A percentile compares a stretch with the other conserved stretches of the same genome.
These are phyloP conservation scores for Lymantria dispar DNA, from an alignment of 2,888 invertebrate genomes.

Conservation along the genomic window DNA sequence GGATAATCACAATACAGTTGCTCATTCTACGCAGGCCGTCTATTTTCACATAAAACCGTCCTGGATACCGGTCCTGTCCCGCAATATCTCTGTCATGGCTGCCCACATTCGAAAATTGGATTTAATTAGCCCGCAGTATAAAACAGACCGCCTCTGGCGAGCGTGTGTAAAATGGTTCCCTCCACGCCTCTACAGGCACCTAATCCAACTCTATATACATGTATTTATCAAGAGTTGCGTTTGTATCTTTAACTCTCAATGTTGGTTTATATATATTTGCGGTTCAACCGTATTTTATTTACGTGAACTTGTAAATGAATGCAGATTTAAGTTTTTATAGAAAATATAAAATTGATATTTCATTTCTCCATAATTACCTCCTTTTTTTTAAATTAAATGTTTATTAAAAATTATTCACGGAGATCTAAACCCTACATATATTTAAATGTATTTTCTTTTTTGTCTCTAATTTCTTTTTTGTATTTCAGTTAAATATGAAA, in stretches of 20 bases:
- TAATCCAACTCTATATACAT: conserved; percentile 23
- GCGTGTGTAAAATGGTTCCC: conserved; percentile 33
- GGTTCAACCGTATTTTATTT: no score
- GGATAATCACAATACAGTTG: conserved; percentile 17
- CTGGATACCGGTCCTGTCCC: conserved; percentile 30
- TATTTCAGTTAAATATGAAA: no score
- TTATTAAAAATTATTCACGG: no score
- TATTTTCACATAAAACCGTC: conserved; percentile 27
- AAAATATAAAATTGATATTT: no score
- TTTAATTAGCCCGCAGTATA: conserved; percentile 60
- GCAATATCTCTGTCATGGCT: conserved; percentile 53
- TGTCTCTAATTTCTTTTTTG: no score
- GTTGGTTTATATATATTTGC: conserved; percentile 13
- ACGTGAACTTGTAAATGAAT: no score
- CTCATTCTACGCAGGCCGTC: conserved; percentile 9
- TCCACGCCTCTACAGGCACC: conserved; percentile 26
- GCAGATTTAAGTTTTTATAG: no score
- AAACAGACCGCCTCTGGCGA: conserved; percentile 39
- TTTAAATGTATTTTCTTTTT: no score
- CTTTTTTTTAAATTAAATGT: no score
- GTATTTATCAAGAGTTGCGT: conserved; percentile 17
- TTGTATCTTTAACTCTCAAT: conserved; percentile 11
- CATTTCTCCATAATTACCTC: no score
- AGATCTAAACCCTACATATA: no score
- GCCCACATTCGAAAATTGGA: conserved; percentile 64